Conservation (phyloP, 2,113 vertebrate genomes). For the Chauna torquata region DNA sequence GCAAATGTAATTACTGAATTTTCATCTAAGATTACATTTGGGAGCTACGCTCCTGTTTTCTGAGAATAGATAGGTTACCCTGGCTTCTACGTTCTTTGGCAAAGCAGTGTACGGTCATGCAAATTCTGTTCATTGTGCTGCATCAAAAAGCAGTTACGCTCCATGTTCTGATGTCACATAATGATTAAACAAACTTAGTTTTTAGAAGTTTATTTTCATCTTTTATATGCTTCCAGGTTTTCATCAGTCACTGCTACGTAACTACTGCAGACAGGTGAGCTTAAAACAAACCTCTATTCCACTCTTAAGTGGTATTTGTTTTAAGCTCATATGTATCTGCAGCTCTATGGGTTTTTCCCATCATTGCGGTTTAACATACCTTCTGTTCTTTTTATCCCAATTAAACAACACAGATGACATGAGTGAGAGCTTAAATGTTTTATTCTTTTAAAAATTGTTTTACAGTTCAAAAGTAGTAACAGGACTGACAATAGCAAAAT, state of each 20-base stretch:
- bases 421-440: neutral
- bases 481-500: neutral
- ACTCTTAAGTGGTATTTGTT: neutral
- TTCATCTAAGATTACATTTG: neutral
- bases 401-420: neutral
- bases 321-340: neutral
- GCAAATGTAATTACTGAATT: neutral
- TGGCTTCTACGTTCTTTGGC: neutral
- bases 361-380: neutral
- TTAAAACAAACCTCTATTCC: too few relatives aligned
- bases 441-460: neutral
- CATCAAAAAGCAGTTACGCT: neutral
- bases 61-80: neutral
- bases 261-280: neutral
- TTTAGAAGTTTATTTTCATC: neutral
- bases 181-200: neutral
- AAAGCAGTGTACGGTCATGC: neutral
- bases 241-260: neutral
- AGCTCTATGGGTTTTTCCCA: neutral
- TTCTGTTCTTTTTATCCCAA: neutral
- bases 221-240: neutral
- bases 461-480: neutral
- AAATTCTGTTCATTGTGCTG: neutral
- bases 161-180: neutral
- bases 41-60: neutral